These are phyloP conservation scores for Lethenteron reissneri DNA, from an alignment of 2,113 vertebrate species.

Conservation along the genomic window DNA sequence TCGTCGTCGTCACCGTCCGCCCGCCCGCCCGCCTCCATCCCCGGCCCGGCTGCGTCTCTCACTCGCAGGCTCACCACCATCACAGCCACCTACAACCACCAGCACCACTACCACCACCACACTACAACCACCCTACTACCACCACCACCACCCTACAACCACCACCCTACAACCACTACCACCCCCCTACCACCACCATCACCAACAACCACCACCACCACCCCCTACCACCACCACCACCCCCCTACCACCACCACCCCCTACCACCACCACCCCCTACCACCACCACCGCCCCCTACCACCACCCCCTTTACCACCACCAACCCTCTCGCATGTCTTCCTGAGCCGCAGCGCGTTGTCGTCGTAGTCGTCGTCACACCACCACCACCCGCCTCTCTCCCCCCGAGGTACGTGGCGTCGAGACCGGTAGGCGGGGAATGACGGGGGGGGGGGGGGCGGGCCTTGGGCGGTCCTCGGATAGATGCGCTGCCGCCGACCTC, in stretches of 20 bases:
- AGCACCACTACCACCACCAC: no score
- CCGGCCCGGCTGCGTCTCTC: conserved; percentile 17
- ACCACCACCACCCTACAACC: neutral
- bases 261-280: neutral
- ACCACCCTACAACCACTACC: neutral
- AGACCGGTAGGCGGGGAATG: no score
- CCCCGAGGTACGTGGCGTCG: no score
- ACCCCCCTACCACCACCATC: no score
- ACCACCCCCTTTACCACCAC: neutral
- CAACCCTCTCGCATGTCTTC: no score
- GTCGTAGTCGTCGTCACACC: no score
- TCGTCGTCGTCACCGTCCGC: conserved; percentile 15
- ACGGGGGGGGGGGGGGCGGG: no score
- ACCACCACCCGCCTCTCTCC: no score
- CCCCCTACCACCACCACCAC: neutral
- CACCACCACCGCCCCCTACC: neutral
- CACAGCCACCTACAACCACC: neutral
- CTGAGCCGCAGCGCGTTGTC: no score
- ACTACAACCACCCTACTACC: no score
- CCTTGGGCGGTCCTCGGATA: no score
- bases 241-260: neutral
- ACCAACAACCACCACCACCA: neutral
- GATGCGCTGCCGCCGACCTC: no score
- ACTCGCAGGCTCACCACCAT: neutral
- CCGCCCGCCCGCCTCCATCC: conserved; percentile 19